phyloP scores from a whole-genome alignment of 64 coral and sea anemone genomes.

The Hydrozoanthus tunicans region DNA sequence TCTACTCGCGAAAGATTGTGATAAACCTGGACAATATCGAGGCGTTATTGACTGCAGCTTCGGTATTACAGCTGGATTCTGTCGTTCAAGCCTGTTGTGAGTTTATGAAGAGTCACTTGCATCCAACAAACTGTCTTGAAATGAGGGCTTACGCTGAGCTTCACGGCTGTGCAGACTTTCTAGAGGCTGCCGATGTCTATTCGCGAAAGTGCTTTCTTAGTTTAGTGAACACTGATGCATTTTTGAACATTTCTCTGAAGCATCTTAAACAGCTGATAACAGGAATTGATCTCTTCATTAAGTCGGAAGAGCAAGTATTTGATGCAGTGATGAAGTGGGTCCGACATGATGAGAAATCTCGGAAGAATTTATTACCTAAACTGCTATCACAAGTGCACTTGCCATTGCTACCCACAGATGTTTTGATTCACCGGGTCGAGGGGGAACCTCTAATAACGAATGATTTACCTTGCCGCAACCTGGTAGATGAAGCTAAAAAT shows the following conservation, averaged over 20 bases:
- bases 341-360: constrained; percentile 51
- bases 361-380: constrained; percentile 59
- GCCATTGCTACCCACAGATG: constrained; percentile 70
- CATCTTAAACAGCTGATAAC: constrained; percentile 79
- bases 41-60: constrained; percentile 79
- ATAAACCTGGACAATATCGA: constrained; percentile 95
- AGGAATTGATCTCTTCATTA: constrained; percentile 75
- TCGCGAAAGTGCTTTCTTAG: constrained; percentile 72
- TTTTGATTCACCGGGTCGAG: constrained; percentile 75
- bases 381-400: constrained; percentile 78
- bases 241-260: constrained; percentile 77
- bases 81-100: constrained; percentile 96
- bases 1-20: constrained; percentile 89
- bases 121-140: constrained; percentile 90
- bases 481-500: constrained; percentile 99
- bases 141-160: constrained; percentile 92
- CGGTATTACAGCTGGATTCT: constrained; percentile 85
- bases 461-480: constrained; percentile 80
- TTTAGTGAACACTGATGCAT: constrained; percentile 72
- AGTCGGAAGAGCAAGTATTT: constrained; percentile 91
- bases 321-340: constrained; percentile 86
- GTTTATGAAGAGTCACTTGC: constrained; percentile 91
- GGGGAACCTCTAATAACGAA: constrained; percentile 48
- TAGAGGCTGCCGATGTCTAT: constrained; percentile 77
- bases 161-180: constrained; percentile 90